Percentiles rank a stretch among this genome's conserved stretches.
Evolutionary conservation across 2,888 invertebrate species (phyloP).

Genomic region (Stenichneumon culpator): DNA sequence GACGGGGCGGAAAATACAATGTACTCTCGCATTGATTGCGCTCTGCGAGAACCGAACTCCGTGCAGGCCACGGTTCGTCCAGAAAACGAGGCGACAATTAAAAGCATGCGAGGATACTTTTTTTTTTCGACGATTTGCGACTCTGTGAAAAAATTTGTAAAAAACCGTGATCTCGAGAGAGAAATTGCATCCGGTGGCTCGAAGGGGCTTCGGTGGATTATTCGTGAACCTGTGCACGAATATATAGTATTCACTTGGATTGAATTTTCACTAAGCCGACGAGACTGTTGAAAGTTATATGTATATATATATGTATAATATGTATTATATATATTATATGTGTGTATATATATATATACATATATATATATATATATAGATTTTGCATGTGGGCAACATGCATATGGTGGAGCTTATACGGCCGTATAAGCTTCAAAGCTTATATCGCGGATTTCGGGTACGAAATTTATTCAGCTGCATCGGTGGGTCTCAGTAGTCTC

Average conservation of each 20-base stretch:
- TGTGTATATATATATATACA: background rate
- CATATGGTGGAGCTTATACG: constrained; percentile 3
- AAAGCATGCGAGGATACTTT: background rate
- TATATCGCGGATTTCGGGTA: constrained; percentile 1
- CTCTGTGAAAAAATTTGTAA: no score
- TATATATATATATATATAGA: background rate
- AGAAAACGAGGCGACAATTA: background rate
- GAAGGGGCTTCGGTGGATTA: background rate
- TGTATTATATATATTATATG: no score
- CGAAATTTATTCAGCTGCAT: constrained; percentile 35
- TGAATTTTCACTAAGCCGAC: background rate
- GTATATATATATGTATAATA: no score
- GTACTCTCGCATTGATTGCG: background rate
- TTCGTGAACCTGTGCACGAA: constrained; percentile 6
- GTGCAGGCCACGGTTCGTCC: background rate
- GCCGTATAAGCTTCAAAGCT: background rate
- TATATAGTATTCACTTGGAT: background rate
- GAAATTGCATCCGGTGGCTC: background rate
- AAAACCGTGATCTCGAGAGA: background rate
- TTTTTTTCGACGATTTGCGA: no score
- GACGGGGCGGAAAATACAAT: no score
- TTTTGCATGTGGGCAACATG: background rate
- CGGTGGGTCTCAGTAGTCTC: background rate
- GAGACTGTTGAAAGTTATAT: background rate
- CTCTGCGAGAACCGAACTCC: background rate